Evolutionary conservation across 2,888 invertebrate species (phyloP), one percentile per base, ranked within the genome.

Genomic region (Drosophila kambysellisi): DNA sequence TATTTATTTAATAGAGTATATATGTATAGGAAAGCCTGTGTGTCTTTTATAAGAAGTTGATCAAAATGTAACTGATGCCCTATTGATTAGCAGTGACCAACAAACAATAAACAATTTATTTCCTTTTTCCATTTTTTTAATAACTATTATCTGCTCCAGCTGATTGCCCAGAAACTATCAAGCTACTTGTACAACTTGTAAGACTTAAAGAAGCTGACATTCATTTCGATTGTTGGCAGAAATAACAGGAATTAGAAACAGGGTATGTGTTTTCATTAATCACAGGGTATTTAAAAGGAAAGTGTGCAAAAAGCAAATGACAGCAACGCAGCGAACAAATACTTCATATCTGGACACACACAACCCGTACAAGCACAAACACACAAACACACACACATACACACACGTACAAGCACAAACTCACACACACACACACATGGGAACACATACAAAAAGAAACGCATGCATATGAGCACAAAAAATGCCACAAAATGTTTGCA

Each of bases 331-430:
- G 56, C 68, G 64, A 32, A 73, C 81, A 81, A 81, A 81, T 81
- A 76, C 79, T 81, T 81, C 73, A 81, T 81, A 73, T 78, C 67
- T 81, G 80, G 58, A 54, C 74, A 59, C 56, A 62, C 76, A 61
- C 50, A 37, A 41, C 25, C 43, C 39, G 51, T 20, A 43, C 57
- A 48, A 32, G 43, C 30, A 61, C 50, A 48, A 2, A 20, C 41
- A 51, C 69, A 61, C 52, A 65, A 59, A 39, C 33, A 54, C 74
- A 59, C 56, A 62, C 76, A 61, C 50, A 37, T 53, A 54, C 35
- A 39, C 48, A 41, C 25, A 50, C 33, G 48, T 20, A 43, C 57
- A 48, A 32, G 43, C 30, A 61, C 53, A 48, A 2, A 20, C 41
- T 48, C 69, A 64, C 52, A 65, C 62, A 39, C 33, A 43, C 51